Evolutionary conservation across 1,140 invertebrate genomes (phyloP).

Genomic region (Antheraea mylitta): DNA sequence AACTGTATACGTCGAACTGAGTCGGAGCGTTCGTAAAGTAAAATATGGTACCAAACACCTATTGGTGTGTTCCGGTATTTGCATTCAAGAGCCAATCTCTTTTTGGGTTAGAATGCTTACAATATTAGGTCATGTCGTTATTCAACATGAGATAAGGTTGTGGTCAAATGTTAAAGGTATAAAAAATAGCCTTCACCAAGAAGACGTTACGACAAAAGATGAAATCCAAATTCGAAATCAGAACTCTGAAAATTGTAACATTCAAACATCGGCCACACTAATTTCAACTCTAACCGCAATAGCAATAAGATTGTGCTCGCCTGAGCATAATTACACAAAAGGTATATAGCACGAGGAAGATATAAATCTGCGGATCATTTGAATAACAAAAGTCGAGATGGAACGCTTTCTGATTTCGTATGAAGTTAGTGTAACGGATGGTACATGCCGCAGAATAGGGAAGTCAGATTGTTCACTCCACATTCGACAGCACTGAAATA

Average conservation of each 20-base stretch:
- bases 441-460: background rate
- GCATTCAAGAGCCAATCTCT: too few species aligned
- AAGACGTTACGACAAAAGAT: too few species aligned
- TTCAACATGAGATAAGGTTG: too few species aligned
- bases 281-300: background rate
- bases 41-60: too few species aligned
- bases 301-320: background rate
- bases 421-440: background rate
- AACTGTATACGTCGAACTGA: too few species aligned
- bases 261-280: background rate
- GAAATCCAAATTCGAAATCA: background rate
- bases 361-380: constrained; percentile 11
- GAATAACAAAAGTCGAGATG: constrained; percentile 13
- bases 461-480: background rate
- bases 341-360: background rate
- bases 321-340: background rate
- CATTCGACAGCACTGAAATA: background rate
- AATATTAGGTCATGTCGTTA: too few species aligned
- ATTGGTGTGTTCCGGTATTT: too few species aligned
- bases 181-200: too few species aligned
- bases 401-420: constrained; percentile 10
- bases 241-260: background rate
- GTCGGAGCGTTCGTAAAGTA: too few species aligned
- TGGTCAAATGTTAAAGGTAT: too few species aligned
- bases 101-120: too few species aligned